These are phyloP conservation scores for Urocyon cinereoargenteus DNA, from an alignment of 2,797 vertebrate species.

Conservation along the genomic window DNA sequence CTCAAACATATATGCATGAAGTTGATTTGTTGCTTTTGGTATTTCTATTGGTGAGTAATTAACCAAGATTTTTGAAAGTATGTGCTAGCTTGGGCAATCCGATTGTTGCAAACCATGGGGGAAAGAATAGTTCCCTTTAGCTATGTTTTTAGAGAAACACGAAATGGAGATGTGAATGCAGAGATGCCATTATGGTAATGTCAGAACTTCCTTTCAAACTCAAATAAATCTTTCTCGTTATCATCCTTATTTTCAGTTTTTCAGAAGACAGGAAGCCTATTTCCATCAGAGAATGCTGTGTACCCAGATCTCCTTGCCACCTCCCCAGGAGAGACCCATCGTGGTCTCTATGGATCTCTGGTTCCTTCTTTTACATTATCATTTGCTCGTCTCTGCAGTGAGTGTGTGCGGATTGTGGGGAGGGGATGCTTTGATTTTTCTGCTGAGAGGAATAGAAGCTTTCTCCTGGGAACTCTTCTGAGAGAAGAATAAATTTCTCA, in stretches of 20 bases:
- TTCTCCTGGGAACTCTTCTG: background rate
- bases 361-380: background rate
- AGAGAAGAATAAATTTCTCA: constrained; percentile 10
- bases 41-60: constrained; percentile 72
- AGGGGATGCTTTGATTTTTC: background rate
- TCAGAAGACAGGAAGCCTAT: constrained; percentile 64
- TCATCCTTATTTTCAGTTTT: constrained; percentile 82
- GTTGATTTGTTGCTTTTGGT: constrained; percentile 72
- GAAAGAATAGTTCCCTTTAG: constrained; percentile 57
- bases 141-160: constrained; percentile 62
- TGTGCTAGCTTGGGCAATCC: constrained; percentile 8
- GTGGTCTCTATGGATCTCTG: background rate
- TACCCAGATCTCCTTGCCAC: background rate
- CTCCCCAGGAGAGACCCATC: background rate
- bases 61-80: constrained; percentile 48
- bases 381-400: background rate
- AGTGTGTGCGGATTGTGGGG: background rate
- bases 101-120: constrained; percentile 43
- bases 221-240: constrained; percentile 77
- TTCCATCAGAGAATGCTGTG: background rate
- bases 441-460: background rate
- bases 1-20: constrained; percentile 62
- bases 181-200: constrained; percentile 72
- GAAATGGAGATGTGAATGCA: constrained; percentile 65
- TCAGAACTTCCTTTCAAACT: constrained; percentile 75